A percentile compares a stretch with the other conserved stretches of the same genome.
phyloP scores from a whole-genome alignment of 2,113 vertebrate species.

The Tachysurus fulvidraco region DNA sequence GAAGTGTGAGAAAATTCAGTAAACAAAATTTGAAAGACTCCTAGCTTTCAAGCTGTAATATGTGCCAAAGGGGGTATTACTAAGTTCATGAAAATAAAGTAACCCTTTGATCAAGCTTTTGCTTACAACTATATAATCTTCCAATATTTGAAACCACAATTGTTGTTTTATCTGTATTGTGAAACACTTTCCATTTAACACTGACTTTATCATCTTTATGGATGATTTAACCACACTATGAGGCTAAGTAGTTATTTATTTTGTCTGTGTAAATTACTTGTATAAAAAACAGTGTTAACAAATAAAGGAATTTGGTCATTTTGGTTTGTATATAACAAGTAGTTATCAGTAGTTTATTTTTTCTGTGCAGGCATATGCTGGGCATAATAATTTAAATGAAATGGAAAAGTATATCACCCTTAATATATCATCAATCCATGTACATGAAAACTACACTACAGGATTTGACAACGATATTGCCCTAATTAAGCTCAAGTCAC shows the following conservation, averaged over 20 bases:
- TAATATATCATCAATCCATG: not conserved
- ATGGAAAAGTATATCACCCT: not conserved
- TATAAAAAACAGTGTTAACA: not conserved
- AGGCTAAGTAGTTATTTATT: not conserved
- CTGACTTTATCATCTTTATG: not conserved
- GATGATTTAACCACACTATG: not conserved
- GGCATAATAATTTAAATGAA: conserved; percentile 36
- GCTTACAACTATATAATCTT: too few species aligned
- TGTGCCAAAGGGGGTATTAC: too few species aligned
- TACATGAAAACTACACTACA: conserved; percentile 13
- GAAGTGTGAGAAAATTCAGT: too few species aligned
- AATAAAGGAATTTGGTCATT: too few species aligned
- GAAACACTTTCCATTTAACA: not conserved
- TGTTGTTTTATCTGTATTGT: not conserved
- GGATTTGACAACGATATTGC: conserved; percentile 33
- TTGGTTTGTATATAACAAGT: not conserved
- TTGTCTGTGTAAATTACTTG: not conserved
- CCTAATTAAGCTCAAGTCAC: conserved; percentile 27
- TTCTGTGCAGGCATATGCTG: conserved; percentile 58
- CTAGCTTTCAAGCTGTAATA: too few species aligned
- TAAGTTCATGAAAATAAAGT: too few species aligned
- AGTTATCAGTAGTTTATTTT: not conserved
- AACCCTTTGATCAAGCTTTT: not conserved
- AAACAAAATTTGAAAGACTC: too few species aligned
- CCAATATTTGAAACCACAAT: not conserved